Base-by-base conservation (phyloP, 2,888 invertebrate species). In the Augiades crinisus region DNA sequence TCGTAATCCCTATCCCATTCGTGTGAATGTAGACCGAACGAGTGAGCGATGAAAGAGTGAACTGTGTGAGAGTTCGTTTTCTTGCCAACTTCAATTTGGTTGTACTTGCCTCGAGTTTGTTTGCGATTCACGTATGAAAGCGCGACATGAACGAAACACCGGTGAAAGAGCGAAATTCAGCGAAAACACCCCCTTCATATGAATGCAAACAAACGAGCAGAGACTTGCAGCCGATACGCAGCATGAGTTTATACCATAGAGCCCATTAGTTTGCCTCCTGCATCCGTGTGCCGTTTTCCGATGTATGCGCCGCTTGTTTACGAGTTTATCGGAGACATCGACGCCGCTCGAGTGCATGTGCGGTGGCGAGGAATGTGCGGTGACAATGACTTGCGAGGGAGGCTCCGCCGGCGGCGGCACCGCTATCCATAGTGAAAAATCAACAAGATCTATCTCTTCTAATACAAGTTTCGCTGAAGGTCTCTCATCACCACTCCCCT, bases 91-190 rank as follows among this genome's bases (percentile, higher is more conserved):
- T 77, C 79, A 78, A 84, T 83, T 84, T 85, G 87, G 83, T 86
- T 86, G 86, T 86, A 87, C 84, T 86, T 77, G 72, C 62, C 60
- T 62, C 58, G 64, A 58, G 71, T 64, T 77, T 78, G 82, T 79
- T 83, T 84, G 82, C 82, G 80, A 73, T 80, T 69, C 62, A 62
- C 59, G 78, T 64, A 64, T 74, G 82, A 69, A 65, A 67, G 79
- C 52, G 60, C 54, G 59, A 59, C 47, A 55, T 60, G 60, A 67
- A 45, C 21, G 56, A 66, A 61, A 49, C 53, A 51, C 43, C 65
- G 81, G 87, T 84, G 85, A 79, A 69, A 72, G 88, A 88, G 87
- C 75, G 88, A 88, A 75, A 77, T 86, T 87, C 88, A 87, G 88
- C 88, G 87, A 88, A 83, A 77, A 76, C 62, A 63, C 66, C 66